Conservation (phyloP, 2,888 invertebrate genomes). For the Dascillus cervinus region DNA sequence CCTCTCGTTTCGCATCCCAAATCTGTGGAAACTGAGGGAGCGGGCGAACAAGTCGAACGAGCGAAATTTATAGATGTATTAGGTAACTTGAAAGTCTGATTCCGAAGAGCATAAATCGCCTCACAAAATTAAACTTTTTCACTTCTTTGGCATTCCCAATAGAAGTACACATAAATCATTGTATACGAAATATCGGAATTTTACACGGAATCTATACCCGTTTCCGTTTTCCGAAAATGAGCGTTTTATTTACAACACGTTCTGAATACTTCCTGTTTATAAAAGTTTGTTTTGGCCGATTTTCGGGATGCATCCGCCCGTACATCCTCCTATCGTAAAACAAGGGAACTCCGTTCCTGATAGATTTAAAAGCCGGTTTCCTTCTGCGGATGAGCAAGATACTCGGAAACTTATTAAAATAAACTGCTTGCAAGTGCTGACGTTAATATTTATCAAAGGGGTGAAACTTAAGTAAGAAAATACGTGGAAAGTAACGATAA, state of each 20-base stretch:
- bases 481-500: too few relatives aligned
- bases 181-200: constrained; percentile 20
- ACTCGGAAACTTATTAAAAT: too few relatives aligned
- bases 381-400: too few relatives aligned
- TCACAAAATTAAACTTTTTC: constrained; percentile 34
- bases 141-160: constrained; percentile 24
- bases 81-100: constrained; percentile 31
- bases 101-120: constrained; percentile 30
- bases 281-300: constrained; percentile 10
- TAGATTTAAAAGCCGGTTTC: too few relatives aligned
- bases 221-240: constrained; percentile 16
- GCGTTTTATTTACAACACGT: constrained; percentile 21
- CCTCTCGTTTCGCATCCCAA: constrained; percentile 18
- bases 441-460: too few relatives aligned
- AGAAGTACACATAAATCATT: constrained; percentile 30
- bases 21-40: constrained; percentile 19
- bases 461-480: too few relatives aligned
- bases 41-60: constrained; percentile 23
- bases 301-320: constrained; percentile 5
- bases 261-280: constrained; percentile 21
- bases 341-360: too few relatives aligned
- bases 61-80: constrained; percentile 30
- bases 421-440: too few relatives aligned
- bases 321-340: not conserved
- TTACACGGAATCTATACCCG: constrained; percentile 19